Percentiles rank a stretch among this genome's conserved stretches.
Evolutionary conservation across 2,888 invertebrate species (phyloP).

Genomic region (Lottia gigantea): DNA sequence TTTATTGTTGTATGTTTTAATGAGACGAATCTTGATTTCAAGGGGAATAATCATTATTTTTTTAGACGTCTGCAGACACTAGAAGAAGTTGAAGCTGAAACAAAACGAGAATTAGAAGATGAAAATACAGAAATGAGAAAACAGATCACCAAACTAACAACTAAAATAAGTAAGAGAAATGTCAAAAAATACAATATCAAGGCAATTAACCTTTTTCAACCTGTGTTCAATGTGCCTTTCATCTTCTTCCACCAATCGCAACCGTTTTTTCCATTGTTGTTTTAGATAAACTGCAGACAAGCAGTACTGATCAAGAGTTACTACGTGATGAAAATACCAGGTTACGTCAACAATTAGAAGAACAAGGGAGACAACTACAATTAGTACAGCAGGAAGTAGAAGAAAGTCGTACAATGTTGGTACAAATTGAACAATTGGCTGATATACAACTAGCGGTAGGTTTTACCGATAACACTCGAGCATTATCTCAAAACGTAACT

Average conservation of each 20-base stretch:
- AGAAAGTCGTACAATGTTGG: constrained; percentile 50
- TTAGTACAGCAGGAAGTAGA: constrained; percentile 53
- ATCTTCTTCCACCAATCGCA: too few relatives aligned
- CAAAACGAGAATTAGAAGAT: constrained; percentile 44
- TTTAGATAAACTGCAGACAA: constrained; percentile 44
- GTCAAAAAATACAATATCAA: too few relatives aligned
- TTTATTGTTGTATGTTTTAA: too few relatives aligned
- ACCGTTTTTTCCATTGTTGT: neutral
- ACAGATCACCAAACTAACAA: constrained; percentile 47
- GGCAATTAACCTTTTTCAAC: too few relatives aligned
- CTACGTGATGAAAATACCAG: constrained; percentile 46
- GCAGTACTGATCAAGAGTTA: constrained; percentile 37
- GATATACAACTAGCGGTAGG: constrained; percentile 12
- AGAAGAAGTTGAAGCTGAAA: constrained; percentile 48
- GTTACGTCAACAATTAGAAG: constrained; percentile 38
- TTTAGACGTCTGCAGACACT: constrained; percentile 45
- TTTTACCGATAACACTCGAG: too few relatives aligned
- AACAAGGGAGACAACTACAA: constrained; percentile 45
- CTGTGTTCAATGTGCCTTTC: too few relatives aligned
- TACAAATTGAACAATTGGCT: constrained; percentile 51
- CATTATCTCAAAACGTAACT: too few relatives aligned
- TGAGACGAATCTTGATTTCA: too few relatives aligned
- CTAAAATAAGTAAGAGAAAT: constrained; percentile 51
- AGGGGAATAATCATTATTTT: too few relatives aligned
- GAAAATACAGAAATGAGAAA: constrained; percentile 49